These are phyloP conservation scores for Amblyopsis hoosieri DNA, from an alignment of 2,797 vertebrate species.

Conservation along the genomic window DNA sequence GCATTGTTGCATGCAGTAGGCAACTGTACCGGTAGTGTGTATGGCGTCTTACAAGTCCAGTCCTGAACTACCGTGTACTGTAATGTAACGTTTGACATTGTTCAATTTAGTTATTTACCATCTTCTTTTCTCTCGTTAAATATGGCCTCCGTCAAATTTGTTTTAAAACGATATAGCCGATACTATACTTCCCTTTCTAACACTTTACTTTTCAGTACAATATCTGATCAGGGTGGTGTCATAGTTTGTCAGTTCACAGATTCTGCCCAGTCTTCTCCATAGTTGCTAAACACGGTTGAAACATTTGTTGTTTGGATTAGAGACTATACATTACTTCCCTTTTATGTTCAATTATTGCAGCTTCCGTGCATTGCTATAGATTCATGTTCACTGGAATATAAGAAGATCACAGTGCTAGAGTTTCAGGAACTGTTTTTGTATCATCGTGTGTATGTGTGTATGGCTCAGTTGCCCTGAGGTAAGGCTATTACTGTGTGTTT, in stretches of 20 bases:
- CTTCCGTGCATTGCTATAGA: too few species aligned
- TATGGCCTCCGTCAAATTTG: neutral
- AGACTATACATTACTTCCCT: too few species aligned
- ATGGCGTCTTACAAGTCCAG: too few species aligned
- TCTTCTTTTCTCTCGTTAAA: neutral
- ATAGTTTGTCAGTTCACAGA: slow-evolving; percentile 3
- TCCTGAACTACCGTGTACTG: neutral
- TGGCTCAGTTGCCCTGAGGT: slow-evolving; percentile 29
- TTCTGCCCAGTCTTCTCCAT: neutral
- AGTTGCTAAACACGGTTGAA: too few species aligned
- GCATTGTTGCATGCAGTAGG: too few species aligned
- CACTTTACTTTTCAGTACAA: too few species aligned
- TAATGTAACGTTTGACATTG: neutral
- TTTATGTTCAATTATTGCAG: too few species aligned
- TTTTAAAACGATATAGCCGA: neutral
- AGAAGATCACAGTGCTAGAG: too few species aligned
- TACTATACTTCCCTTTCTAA: too few species aligned
- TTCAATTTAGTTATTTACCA: neutral
- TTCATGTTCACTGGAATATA: too few species aligned
- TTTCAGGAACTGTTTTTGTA: slow-evolving; percentile 19
- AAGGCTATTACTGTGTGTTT: slow-evolving; percentile 52
- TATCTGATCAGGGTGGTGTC: neutral
- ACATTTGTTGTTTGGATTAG: too few species aligned
- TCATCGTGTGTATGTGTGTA: slow-evolving; percentile 34
- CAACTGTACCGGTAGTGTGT: too few species aligned